Percentiles rank a stretch among this genome's conserved stretches.
phyloP scores from a whole-genome alignment of 2,888 invertebrate genomes.

The Sesia apiformis region DNA sequence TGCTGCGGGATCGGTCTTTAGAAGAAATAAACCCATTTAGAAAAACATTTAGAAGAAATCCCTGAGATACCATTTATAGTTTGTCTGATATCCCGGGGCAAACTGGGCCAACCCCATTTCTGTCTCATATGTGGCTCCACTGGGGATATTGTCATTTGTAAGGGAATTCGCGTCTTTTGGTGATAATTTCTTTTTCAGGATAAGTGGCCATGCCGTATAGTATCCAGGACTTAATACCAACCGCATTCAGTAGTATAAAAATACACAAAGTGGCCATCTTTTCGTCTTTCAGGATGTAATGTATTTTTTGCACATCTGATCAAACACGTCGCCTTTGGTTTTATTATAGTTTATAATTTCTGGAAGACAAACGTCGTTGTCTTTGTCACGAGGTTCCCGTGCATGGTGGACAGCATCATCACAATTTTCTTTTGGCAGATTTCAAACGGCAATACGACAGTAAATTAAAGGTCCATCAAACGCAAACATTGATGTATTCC shows the following conservation, averaged over 20 bases:
- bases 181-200: no score
- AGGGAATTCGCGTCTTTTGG: no score
- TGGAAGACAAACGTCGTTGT: not conserved
- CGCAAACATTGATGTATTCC: not conserved
- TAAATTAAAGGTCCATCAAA: not conserved
- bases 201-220: not conserved
- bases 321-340: not conserved
- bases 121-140: no score
- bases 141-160: no score
- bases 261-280: not conserved
- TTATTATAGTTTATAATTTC: not conserved
- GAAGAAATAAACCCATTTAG: no score
- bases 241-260: not conserved
- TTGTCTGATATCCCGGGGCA: no score
- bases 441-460: not conserved
- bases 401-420: not conserved
- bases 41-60: no score
- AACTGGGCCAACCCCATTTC: no score
- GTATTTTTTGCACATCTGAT: not conserved
- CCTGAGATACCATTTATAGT: no score
- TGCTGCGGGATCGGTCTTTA: no score
- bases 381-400: not conserved
- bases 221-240: not conserved
- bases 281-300: not conserved
- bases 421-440: not conserved